phyloP scores from a whole-genome alignment of 30 jellyfish, hydroid and myxozoan species.

The Turritopsis rubra region DNA sequence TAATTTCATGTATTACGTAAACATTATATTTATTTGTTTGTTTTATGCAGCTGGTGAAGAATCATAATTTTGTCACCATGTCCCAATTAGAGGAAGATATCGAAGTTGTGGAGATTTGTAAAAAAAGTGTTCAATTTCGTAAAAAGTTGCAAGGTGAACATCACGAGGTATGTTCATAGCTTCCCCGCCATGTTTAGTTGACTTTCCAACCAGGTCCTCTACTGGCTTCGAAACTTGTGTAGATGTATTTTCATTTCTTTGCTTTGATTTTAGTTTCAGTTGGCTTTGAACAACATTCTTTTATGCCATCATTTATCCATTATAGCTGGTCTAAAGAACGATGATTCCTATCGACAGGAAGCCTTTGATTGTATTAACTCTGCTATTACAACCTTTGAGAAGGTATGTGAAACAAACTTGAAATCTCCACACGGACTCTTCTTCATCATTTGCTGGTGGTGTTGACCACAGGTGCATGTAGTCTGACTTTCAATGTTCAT shows the following conservation, averaged over 20 bases:
- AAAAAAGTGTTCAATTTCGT: slow-evolving; percentile 53
- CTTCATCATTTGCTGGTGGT: no score
- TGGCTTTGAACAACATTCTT: slow-evolving; percentile 55
- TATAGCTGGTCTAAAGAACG: slow-evolving; percentile 54
- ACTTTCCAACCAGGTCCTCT: no score
- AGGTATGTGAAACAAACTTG: no score
- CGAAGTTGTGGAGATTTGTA: slow-evolving; percentile 71
- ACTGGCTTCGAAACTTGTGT: not conserved
- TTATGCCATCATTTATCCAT: slow-evolving; percentile 67
- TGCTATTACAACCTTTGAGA: slow-evolving; percentile 59
- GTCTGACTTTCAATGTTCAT: not conserved
- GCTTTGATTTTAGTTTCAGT: slow-evolving; percentile 48
- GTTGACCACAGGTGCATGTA: not conserved
- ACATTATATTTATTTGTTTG: no score
- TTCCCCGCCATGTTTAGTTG: not conserved
- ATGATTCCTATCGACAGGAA: slow-evolving; percentile 34
- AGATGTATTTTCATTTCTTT: not conserved
- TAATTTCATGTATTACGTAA: no score
- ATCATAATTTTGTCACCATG: slow-evolving; percentile 74
- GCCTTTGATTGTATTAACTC: slow-evolving; percentile 41
- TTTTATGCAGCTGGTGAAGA: slow-evolving; percentile 65
- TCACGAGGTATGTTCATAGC: slow-evolving; percentile 48
- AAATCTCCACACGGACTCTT: no score
- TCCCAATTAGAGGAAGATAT: slow-evolving; percentile 74
- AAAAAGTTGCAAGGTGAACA: slow-evolving; percentile 55